Base-by-base conservation (phyloP, 2,113 vertebrate species). In the Steatornis caripensis region DNA sequence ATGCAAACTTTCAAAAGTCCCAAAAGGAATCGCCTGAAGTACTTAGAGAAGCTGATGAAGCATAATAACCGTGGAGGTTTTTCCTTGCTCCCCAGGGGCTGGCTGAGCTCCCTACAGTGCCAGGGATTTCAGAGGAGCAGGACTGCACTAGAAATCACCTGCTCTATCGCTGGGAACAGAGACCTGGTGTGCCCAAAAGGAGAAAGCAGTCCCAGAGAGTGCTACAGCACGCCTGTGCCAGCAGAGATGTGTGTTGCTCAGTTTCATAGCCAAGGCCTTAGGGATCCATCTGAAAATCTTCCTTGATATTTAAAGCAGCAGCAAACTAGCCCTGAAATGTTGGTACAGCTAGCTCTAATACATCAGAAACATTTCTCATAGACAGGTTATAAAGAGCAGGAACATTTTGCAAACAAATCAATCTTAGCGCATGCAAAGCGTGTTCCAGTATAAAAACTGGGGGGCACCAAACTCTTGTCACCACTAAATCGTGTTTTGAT, bases 231-330 rank as follows among this genome's bases (percentile, higher is more conserved):
- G 11, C 60, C 88, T 65, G 51, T 36, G 75, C 93, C 65, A 4
- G 5, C 23, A 14, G 87, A 94, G 87, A 54, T 45, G 79, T 3
- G 12, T 4, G 41, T 16, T 66, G 86, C 86, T 89, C 79, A 81
- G 79, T 62, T 94, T 93, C 68, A 26, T 45, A 39, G 96, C 90
- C 90, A 96, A 94, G 51, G 93, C 96, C 85, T 84, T 51, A 79
- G 89, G 93, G 94, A 80, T 72, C 84, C 78, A 74, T 84, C 66
- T 29, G 17, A 89, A 95, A 94, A 66, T 9, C 70, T 24, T 37
- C 93, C 94, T 89, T 91, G 49, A 83, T 95, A 93, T 95, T 96
- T 87, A 95, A 96, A 97, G 58, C 84, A 93, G 90, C 48, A 22
- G 80, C 58, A 93, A 83, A 97, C 90, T 65, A 93, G 81, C 90